Conservation (phyloP, 2,797 vertebrate species). For the Phataginus tetradactyla region DNA sequence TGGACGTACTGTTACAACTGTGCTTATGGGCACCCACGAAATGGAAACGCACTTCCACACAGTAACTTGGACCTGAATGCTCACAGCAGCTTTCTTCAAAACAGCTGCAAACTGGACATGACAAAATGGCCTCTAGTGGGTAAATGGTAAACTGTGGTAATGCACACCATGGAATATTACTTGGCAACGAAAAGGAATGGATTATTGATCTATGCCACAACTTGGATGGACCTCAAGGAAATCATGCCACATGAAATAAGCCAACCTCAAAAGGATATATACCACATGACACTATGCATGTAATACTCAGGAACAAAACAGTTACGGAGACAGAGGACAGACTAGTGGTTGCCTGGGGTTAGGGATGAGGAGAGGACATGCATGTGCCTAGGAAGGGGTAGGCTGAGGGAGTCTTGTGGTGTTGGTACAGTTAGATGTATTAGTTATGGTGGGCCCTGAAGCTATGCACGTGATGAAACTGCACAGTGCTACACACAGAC, state of each 20-base stretch:
- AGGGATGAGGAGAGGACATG: neutral
- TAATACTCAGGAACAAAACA: neutral
- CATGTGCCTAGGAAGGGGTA: too few species aligned
- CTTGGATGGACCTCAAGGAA: neutral
- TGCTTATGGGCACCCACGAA: neutral
- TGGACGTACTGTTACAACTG: neutral
- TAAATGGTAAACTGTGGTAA: too few species aligned
- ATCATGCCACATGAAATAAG: neutral
- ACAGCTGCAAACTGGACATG: too few species aligned
- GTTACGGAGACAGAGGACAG: neutral
- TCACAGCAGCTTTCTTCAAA: fast-evolving
- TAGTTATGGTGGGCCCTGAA: neutral
- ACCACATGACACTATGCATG: fast-evolving
- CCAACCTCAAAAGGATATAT: neutral
- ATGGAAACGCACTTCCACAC: neutral
- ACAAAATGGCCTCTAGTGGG: fast-evolving
- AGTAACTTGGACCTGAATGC: fast-evolving
- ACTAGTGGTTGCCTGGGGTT: too few species aligned
- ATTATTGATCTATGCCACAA: fast-evolving
- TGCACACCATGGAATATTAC: fast-evolving
- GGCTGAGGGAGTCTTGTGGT: fast-evolving
- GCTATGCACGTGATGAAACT: neutral
- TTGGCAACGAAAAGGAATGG: neutral
- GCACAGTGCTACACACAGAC: neutral
- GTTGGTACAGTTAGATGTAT: fast-evolving